Conservation (phyloP, 2,113 vertebrate genomes). For the Paracanthobrama guichenoti region DNA sequence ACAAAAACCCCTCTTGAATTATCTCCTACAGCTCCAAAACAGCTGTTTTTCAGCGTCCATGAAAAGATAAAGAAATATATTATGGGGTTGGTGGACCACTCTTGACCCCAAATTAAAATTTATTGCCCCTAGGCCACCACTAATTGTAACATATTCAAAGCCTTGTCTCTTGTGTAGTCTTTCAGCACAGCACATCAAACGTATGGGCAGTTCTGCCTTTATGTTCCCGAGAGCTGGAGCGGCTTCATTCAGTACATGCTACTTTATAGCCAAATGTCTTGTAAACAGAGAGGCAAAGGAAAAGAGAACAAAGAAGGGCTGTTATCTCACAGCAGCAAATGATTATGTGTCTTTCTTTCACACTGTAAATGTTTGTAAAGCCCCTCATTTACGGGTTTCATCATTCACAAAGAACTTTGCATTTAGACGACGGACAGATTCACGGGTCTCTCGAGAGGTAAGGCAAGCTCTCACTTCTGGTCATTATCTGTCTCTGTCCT, state of each 20-base stretch:
- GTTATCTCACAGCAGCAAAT: conserved; percentile 39
- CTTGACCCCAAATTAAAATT: conserved; percentile 73
- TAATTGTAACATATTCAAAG: conserved; percentile 69
- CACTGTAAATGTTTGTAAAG: conserved; percentile 36
- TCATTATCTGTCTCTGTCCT: conserved; percentile 1
- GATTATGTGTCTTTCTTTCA: conserved; percentile 45
- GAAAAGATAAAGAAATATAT: conserved; percentile 82
- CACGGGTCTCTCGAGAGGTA: conserved; percentile 1
- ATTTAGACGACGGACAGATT: conserved; percentile 12
- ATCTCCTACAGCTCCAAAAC: conserved; percentile 79
- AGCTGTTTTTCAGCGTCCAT: conserved; percentile 77
- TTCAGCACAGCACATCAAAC: conserved; percentile 59
- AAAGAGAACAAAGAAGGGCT: conserved; percentile 7
- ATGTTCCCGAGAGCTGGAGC: conserved; percentile 46
- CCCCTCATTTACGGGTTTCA: conserved; percentile 19
- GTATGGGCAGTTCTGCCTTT: conserved; percentile 61
- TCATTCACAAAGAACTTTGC: conserved; percentile 24
- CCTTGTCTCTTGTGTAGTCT: conserved; percentile 65
- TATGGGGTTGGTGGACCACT: conserved; percentile 64
- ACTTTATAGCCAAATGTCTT: conserved; percentile 29
- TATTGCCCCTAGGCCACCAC: conserved; percentile 69
- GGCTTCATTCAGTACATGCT: conserved; percentile 24
- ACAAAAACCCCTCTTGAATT: conserved; percentile 76
- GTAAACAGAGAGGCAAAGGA: conserved; percentile 29
- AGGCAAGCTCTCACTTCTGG: background rate